Conservation (phyloP, 2,113 vertebrate species). For the Garra rufa region DNA sequence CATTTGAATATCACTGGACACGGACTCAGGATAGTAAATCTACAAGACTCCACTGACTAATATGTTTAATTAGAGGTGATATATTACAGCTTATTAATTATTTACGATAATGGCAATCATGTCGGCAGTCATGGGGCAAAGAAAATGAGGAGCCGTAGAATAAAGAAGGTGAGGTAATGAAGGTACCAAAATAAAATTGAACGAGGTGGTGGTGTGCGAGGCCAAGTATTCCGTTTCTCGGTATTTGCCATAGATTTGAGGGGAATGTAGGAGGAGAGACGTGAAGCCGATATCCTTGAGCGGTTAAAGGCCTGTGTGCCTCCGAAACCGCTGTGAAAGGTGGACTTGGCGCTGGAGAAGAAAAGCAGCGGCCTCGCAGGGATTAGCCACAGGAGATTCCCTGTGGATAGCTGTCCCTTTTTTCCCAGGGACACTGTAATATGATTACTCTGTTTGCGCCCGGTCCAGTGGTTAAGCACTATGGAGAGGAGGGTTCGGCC, state of each 20-base stretch:
- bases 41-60: constrained; percentile 51
- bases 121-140: constrained; percentile 53
- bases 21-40: constrained; percentile 60
- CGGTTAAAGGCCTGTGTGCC: constrained; percentile 52
- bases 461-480: constrained; percentile 78
- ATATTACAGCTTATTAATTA: constrained; percentile 62
- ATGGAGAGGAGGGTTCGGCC: constrained; percentile 67
- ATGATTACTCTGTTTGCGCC: constrained; percentile 81
- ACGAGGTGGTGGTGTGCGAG: constrained; percentile 21
- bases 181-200: constrained; percentile 55
- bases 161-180: constrained; percentile 55
- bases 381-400: constrained; percentile 75
- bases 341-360: constrained; percentile 46
- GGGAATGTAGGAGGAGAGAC: constrained; percentile 34
- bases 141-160: constrained; percentile 58
- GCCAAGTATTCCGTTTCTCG: neutral
- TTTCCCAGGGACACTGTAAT: constrained; percentile 79
- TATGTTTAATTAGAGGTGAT: constrained; percentile 65
- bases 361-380: constrained; percentile 56
- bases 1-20: constrained; percentile 59
- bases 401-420: constrained; percentile 67
- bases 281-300: constrained; percentile 54
- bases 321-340: constrained; percentile 54
- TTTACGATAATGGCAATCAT: constrained; percentile 58
- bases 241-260: neutral